A percentile compares a stretch with the other conserved stretches of the same genome.
These are phyloP conservation scores for Malachius bipustulatus DNA, from an alignment of 2,888 invertebrate genomes.

Conservation along the genomic window DNA sequence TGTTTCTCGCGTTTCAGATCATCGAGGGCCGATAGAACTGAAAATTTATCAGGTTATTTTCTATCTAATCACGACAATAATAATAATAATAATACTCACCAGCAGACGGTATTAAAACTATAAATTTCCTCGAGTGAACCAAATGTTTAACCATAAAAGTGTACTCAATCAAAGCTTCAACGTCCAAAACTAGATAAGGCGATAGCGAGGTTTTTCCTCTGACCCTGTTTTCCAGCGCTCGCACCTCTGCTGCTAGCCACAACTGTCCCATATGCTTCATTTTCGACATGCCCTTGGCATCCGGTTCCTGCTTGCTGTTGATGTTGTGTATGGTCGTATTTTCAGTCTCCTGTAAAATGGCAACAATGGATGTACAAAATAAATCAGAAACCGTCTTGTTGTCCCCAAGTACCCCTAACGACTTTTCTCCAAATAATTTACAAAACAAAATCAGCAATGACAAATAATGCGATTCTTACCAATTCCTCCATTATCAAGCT, in stretches of 20 bases:
- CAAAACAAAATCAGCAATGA: too few relatives aligned
- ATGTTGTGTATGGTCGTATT: slow-evolving; percentile 14
- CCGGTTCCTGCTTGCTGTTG: slow-evolving; percentile 11
- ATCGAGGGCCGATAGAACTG: slow-evolving; percentile 81
- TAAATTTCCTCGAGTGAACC: slow-evolving; percentile 70
- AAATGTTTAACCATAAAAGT: slow-evolving; percentile 70
- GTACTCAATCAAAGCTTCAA: slow-evolving; percentile 65
- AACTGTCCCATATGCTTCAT: slow-evolving; percentile 80
- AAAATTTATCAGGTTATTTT: not conserved
- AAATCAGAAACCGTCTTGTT: too few relatives aligned
- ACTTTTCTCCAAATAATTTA: too few relatives aligned
- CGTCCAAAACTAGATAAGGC: slow-evolving; percentile 80
- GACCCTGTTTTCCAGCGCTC: slow-evolving; percentile 67
- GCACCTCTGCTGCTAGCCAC: slow-evolving; percentile 81
- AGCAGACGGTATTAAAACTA: slow-evolving; percentile 76
- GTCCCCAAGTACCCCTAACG: too few relatives aligned
- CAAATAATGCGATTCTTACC: too few relatives aligned
- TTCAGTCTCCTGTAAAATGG: too few relatives aligned
- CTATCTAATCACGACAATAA: not conserved
- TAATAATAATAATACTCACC: slow-evolving; percentile 46
- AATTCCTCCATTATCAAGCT: slow-evolving; percentile 14
- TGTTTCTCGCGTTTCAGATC: slow-evolving; percentile 75
- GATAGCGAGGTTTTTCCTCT: slow-evolving; percentile 50
- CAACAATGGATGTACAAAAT: too few relatives aligned
- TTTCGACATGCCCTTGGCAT: slow-evolving; percentile 34